phyloP scores from a whole-genome alignment of 2,888 invertebrate species.

The Gonocerus acuteangulatus region DNA sequence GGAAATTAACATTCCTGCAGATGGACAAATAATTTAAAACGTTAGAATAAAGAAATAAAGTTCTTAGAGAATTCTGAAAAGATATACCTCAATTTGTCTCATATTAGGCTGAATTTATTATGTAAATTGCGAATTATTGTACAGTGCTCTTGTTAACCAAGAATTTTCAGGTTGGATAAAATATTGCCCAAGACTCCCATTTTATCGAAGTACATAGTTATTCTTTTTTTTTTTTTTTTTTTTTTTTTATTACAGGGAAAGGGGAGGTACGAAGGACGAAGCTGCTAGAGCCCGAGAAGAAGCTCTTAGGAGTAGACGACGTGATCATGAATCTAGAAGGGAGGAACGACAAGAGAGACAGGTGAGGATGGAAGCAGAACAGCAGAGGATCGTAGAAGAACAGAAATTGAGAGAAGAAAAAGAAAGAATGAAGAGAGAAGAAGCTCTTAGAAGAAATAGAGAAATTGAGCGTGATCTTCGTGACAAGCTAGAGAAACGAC shows the following conservation, averaged over 20 bases:
- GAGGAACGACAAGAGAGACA: slow-evolving; percentile 13
- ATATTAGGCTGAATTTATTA: too few relatives aligned
- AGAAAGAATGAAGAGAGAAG: slow-evolving; percentile 29
- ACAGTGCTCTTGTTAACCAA: too few relatives aligned
- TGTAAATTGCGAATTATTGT: too few relatives aligned
- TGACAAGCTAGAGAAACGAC: slow-evolving; percentile 30
- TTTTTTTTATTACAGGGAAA: slow-evolving; percentile 29
- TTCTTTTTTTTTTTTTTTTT: too few relatives aligned
- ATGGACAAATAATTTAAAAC: too few relatives aligned
- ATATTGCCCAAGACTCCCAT: too few relatives aligned
- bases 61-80: too few relatives aligned
- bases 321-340: slow-evolving; percentile 7
- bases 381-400: slow-evolving; percentile 14
- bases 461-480: slow-evolving; percentile 31
- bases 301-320: slow-evolving; percentile 42
- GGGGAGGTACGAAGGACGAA: slow-evolving; percentile 41
- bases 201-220: too few relatives aligned
- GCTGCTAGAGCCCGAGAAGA: slow-evolving; percentile 41
- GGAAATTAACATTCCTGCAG: too few relatives aligned
- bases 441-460: slow-evolving; percentile 25
- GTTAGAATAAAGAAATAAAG: too few relatives aligned
- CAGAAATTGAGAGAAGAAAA: slow-evolving; percentile 26
- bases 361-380: slow-evolving; percentile 16
- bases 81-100: too few relatives aligned
- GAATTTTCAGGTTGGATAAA: too few relatives aligned